Evolutionary conservation across 2,888 invertebrate species (phyloP).

Genomic region (Drosophila melanocephala): DNA sequence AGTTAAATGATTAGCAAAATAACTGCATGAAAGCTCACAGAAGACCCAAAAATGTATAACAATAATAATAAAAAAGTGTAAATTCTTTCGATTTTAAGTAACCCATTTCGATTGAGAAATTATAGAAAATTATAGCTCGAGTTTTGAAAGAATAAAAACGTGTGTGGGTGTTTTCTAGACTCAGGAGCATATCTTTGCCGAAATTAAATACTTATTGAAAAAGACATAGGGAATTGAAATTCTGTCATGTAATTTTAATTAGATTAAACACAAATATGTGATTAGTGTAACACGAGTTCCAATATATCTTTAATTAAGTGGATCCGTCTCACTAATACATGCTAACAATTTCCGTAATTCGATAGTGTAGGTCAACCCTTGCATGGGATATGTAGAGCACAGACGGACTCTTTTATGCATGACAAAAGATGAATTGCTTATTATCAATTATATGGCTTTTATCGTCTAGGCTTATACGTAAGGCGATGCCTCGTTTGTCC

Average conservation of each 20-base stretch:
- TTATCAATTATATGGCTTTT: conserved; percentile 11
- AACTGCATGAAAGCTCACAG: background rate
- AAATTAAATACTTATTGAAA: background rate
- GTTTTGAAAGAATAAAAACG: background rate
- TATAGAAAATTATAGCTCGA: background rate
- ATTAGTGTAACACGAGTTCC: background rate
- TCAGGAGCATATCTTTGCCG: no score
- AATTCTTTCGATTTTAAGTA: background rate
- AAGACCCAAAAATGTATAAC: no score
- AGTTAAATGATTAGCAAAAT: background rate
- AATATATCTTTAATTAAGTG: background rate
- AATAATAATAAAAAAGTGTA: background rate
- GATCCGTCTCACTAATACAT: background rate
- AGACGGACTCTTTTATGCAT: background rate
- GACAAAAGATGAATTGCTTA: conserved; percentile 6
- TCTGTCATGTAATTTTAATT: background rate
- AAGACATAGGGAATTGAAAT: background rate
- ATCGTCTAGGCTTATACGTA: background rate
- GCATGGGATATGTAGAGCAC: background rate
- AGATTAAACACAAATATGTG: background rate
- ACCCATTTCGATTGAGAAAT: background rate
- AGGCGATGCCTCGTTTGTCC: background rate
- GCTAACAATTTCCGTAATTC: background rate
- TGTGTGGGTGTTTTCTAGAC: background rate
- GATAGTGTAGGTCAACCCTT: background rate